phyloP scores from a whole-genome alignment of 2,113 vertebrate genomes.

The Pseudonaja textilis region DNA sequence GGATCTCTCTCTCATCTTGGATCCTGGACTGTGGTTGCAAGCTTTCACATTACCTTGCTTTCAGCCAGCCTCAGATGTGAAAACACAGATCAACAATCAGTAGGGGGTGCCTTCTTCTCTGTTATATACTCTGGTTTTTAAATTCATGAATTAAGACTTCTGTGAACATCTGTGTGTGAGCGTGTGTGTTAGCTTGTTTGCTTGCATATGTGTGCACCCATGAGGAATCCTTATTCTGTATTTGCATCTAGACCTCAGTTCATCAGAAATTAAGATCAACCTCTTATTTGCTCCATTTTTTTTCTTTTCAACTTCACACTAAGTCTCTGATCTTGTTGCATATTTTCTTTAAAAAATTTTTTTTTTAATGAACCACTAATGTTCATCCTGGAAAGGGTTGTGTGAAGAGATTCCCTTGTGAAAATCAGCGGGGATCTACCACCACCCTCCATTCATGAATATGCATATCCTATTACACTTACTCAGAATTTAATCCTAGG shows the following conservation, averaged over 20 bases:
- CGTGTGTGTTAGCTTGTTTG: neutral
- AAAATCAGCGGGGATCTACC: neutral
- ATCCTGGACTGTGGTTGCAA: neutral
- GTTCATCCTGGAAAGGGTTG: neutral
- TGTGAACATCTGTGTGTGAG: neutral
- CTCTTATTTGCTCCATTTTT: neutral
- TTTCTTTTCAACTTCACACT: neutral
- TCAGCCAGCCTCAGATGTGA: neutral
- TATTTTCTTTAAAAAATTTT: neutral
- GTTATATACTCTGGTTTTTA: neutral
- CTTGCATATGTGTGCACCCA: neutral
- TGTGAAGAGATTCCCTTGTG: neutral
- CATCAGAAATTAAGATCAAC: neutral
- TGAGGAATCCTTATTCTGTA: neutral
- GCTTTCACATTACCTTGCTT: neutral
- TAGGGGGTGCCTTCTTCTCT: neutral
- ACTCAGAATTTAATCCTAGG: neutral
- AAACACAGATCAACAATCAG: neutral
- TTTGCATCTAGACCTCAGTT: neutral
- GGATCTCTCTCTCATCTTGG: too few relatives aligned
- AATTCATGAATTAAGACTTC: neutral
- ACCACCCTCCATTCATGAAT: neutral
- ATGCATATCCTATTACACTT: neutral
- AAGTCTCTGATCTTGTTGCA: neutral
- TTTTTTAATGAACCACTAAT: neutral